Percentiles rank a stretch among this genome's conserved stretches.
These are phyloP conservation scores for Melipona bicolor DNA, from an alignment of 2,888 invertebrate species.

Conservation along the genomic window DNA sequence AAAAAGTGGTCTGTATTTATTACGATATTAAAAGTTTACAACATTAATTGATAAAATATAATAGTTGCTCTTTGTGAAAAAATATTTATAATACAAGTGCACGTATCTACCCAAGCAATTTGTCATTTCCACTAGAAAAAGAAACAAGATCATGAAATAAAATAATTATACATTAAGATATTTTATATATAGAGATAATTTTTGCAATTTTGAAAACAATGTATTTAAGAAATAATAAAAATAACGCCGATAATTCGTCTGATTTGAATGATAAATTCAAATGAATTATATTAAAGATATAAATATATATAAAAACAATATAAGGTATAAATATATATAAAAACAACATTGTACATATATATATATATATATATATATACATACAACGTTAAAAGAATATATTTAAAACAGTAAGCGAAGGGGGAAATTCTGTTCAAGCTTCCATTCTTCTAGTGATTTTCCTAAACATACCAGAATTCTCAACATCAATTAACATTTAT, in stretches of 20 bases:
- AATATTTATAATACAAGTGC: neutral
- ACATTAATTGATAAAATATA: neutral
- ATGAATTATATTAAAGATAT: neutral
- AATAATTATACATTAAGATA: neutral
- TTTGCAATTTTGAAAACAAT: neutral
- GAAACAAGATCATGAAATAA: neutral
- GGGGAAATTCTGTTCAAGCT: neutral
- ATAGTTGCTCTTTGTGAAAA: neutral
- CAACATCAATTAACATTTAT: conserved; percentile 13
- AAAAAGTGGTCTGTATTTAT: conserved; percentile 45
- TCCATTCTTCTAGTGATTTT: neutral
- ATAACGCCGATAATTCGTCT: neutral
- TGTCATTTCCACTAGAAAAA: neutral
- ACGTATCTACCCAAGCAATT: neutral
- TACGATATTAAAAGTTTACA: conserved; percentile 43
- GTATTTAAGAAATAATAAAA: neutral
- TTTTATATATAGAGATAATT: neutral
- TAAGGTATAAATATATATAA: too few species aligned
- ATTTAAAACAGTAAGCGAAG: neutral
- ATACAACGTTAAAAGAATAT: too few species aligned
- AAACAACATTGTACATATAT: too few species aligned
- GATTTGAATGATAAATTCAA: neutral
- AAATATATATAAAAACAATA: neutral
- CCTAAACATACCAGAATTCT: neutral
- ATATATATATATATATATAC: too few species aligned